phyloP scores from a whole-genome alignment of 2,888 invertebrate genomes.

The Periphyllus acericola region DNA sequence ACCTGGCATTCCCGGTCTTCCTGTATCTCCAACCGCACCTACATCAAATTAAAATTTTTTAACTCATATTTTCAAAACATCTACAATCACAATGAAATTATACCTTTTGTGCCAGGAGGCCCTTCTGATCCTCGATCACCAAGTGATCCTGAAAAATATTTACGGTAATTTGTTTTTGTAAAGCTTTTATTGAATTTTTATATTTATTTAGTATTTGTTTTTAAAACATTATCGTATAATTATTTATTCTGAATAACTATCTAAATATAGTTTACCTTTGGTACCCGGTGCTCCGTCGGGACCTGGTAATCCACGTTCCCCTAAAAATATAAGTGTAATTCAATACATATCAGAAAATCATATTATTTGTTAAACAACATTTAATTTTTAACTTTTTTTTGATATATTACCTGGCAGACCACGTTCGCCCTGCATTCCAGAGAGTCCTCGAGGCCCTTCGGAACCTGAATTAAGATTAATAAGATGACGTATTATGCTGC shows the following conservation, averaged over 20 bases:
- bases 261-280: conserved; percentile 72
- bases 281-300: conserved; percentile 80
- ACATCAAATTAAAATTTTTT: conserved; percentile 7
- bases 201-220: neutral
- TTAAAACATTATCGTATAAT: neutral
- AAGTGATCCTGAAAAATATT: conserved; percentile 66
- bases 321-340: conserved; percentile 66
- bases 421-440: conserved; percentile 78
- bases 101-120: conserved; percentile 65
- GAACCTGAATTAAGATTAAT: conserved; percentile 69
- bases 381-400: neutral
- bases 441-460: conserved; percentile 75
- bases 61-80: neutral
- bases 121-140: conserved; percentile 66
- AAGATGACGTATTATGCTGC: no score
- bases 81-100: neutral
- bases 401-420: conserved; percentile 71
- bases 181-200: neutral
- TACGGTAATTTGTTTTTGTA: neutral
- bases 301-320: conserved; percentile 71
- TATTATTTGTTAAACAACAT: neutral
- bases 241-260: conserved; percentile 28
- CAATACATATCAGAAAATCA: neutral
- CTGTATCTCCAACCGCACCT: conserved; percentile 66
- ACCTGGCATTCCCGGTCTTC: conserved; percentile 66